Evolutionary conservation across 2,113 vertebrate genomes (phyloP).

Genomic region (Leptobrachium ailaonicum): DNA sequence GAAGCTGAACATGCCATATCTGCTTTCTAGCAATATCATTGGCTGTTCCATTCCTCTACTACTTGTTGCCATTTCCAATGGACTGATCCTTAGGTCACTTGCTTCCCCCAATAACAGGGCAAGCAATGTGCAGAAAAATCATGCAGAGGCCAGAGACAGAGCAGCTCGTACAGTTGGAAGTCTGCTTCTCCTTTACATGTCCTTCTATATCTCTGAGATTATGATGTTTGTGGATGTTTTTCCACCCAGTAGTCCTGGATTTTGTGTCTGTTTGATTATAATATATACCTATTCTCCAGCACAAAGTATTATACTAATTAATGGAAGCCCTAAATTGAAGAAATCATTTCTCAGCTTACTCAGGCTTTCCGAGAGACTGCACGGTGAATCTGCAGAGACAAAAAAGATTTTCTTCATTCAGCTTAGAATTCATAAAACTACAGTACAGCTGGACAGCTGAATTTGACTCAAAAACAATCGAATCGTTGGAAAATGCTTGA

Average conservation of each 20-base stretch:
- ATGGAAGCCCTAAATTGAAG: constrained; percentile 28
- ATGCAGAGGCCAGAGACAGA: constrained; percentile 11
- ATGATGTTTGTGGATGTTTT: constrained; percentile 29
- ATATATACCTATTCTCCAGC: constrained; percentile 35
- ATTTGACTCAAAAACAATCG: too few species aligned
- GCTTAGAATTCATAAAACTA: too few species aligned
- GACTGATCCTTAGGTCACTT: constrained; percentile 30
- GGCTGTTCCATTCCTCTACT: constrained; percentile 21
- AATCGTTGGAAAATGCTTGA: too few species aligned
- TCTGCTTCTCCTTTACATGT: constrained; percentile 28
- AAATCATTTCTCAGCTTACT: neutral
- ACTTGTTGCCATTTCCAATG: constrained; percentile 25
- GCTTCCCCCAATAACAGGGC: neutral
- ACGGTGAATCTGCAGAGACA: neutral
- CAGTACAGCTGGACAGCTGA: too few species aligned
- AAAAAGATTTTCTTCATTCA: constrained; percentile 12
- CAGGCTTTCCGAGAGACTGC: neutral
- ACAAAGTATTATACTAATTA: constrained; percentile 28
- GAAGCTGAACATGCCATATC: neutral
- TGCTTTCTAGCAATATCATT: constrained; percentile 14
- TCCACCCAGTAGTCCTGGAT: constrained; percentile 28
- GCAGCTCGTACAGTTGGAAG: constrained; percentile 29
- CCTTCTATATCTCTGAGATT: constrained; percentile 31
- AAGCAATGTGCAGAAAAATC: constrained; percentile 2
- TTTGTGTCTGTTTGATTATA: constrained; percentile 27